phyloP scores from a whole-genome alignment of 2,888 invertebrate genomes.

The Hemaris fuciformis region DNA sequence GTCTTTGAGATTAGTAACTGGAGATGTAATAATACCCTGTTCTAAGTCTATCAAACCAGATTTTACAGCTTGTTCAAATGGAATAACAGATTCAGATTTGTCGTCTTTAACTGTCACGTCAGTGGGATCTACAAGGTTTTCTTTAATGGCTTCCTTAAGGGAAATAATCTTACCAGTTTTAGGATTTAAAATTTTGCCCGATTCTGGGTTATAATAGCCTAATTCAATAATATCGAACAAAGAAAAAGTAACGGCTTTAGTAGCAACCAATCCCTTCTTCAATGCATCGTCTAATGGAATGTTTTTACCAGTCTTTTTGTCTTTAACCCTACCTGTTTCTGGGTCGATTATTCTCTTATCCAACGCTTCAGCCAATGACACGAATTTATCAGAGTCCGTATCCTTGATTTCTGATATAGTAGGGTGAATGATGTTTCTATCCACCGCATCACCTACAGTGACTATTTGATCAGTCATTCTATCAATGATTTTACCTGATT shows the following conservation, averaged over 20 bases:
- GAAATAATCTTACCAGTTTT: conserved; percentile 87
- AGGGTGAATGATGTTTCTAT: conserved; percentile 90
- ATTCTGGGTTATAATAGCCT: conserved; percentile 88
- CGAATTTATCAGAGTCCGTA: conserved; percentile 85
- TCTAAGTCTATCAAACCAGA: conserved; percentile 86
- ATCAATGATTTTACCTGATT: conserved; percentile 87
- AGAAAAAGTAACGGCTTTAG: conserved; percentile 86
- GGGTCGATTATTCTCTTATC: conserved; percentile 85
- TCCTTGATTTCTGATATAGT: conserved; percentile 91
- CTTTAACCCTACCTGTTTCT: conserved; percentile 86
- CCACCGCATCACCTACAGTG: conserved; percentile 88
- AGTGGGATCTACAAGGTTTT: conserved; percentile 86
- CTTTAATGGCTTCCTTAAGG: conserved; percentile 87
- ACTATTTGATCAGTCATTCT: conserved; percentile 86
- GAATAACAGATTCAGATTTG: conserved; percentile 83
- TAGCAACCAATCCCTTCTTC: conserved; percentile 85
- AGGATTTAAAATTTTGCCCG: conserved; percentile 89
- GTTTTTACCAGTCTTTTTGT: conserved; percentile 86
- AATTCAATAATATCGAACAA: conserved; percentile 88
- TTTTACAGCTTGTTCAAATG: conserved; percentile 86
- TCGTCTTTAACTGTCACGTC: conserved; percentile 88
- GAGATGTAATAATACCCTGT: conserved; percentile 85
- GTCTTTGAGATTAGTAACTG: conserved; percentile 87
- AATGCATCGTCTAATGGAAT: conserved; percentile 87
- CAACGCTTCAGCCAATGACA: conserved; percentile 89